phyloP scores from a whole-genome alignment of 2,797 vertebrate species.

The Cichlasoma orientale region DNA sequence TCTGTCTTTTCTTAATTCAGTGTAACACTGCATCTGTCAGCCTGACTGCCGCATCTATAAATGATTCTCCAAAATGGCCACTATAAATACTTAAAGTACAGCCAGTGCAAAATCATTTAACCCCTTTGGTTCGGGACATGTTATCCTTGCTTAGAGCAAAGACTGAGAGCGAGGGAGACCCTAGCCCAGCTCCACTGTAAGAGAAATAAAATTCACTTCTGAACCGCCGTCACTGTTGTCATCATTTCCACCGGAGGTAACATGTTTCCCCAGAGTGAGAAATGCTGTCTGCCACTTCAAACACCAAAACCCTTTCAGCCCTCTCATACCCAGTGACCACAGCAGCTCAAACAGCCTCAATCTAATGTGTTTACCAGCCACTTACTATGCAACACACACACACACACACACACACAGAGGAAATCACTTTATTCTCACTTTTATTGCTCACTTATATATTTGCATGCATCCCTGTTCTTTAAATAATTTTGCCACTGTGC shows the following conservation, averaged over 20 bases:
- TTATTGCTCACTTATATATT: neutral
- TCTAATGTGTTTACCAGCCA: neutral
- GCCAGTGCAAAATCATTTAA: neutral
- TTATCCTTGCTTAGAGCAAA: neutral
- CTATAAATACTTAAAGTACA: neutral
- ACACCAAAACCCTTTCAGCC: constrained; percentile 72
- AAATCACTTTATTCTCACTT: neutral
- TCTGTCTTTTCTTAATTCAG: neutral
- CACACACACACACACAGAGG: too few relatives aligned
- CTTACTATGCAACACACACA: neutral
- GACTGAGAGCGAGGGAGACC: neutral
- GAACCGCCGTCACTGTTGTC: neutral
- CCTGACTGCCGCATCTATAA: neutral
- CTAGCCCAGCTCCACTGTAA: neutral
- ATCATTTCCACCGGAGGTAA: constrained; percentile 2
- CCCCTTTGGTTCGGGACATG: neutral
- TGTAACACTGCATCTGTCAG: neutral
- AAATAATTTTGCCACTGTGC: neutral
- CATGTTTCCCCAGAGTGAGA: constrained; percentile 49
- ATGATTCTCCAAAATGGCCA: neutral
- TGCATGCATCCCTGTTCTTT: neutral
- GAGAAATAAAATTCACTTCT: neutral
- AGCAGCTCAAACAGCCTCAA: neutral
- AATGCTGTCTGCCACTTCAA: constrained; percentile 45
- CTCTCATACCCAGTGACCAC: constrained; percentile 27